Percentiles rank a stretch among this genome's conserved stretches.
phyloP scores from a whole-genome alignment of 2,797 vertebrate genomes.

The Leptoclinus maculatus region DNA sequence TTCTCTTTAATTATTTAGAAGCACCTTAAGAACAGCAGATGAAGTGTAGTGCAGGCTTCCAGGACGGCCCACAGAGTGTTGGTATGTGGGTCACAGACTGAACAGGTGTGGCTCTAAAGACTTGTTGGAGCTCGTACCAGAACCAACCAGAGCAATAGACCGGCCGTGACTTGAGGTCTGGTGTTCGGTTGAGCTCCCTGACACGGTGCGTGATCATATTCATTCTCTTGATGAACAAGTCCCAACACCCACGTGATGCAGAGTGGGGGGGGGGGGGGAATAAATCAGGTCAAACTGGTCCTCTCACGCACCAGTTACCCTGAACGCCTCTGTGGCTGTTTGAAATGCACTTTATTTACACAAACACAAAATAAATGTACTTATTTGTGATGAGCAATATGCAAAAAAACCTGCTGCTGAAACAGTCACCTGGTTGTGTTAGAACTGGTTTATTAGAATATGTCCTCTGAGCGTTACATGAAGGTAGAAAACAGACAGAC shows the following conservation, averaged over 20 bases:
- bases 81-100: background rate
- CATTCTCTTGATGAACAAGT: conserved; percentile 8
- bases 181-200: too few species aligned
- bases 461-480: too few species aligned
- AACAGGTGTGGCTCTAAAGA: too few species aligned
- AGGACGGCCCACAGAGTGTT: too few species aligned
- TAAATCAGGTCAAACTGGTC: conserved; percentile 66
- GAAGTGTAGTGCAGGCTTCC: too few species aligned
- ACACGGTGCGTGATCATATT: conserved; percentile 2
- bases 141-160: background rate
- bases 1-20: conserved; percentile 50
- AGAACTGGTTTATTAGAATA: too few species aligned
- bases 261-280: background rate
- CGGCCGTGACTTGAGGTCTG: too few species aligned
- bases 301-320: background rate
- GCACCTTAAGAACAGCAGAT: conserved; percentile 1
- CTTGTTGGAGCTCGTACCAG: background rate
- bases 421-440: too few species aligned
- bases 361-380: background rate
- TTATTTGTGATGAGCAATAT: too few species aligned
- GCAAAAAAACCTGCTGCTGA: too few species aligned
- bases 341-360: background rate
- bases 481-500: too few species aligned
- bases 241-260: conserved; percentile 35
- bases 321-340: background rate